These are phyloP conservation scores for Ceratina japonica DNA, from an alignment of 1,140 invertebrate genomes.

Conservation along the genomic window DNA sequence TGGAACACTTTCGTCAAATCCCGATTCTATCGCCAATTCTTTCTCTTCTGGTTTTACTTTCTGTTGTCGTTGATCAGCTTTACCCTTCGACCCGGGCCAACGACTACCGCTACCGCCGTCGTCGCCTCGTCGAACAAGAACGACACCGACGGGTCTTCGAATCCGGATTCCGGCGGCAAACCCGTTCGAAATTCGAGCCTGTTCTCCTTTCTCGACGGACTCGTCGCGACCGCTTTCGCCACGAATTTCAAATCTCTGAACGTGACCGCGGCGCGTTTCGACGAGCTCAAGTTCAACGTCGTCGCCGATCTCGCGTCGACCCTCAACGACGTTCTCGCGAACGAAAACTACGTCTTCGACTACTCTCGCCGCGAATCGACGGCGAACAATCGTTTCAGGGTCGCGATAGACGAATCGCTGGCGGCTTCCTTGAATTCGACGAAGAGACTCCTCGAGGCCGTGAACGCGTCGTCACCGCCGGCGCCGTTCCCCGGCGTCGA, in stretches of 20 bases:
- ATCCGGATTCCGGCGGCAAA: constrained; percentile 28
- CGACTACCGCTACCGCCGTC: constrained; percentile 44
- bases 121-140: too few relatives aligned
- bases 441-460: neutral
- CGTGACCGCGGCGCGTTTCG: constrained; percentile 50
- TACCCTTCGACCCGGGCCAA: constrained; percentile 89
- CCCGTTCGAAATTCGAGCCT: constrained; percentile 30
- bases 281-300: constrained; percentile 61
- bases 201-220: constrained; percentile 58
- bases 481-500: neutral
- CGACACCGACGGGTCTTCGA: neutral
- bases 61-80: constrained; percentile 92
- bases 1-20: constrained; percentile 98
- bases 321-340: constrained; percentile 38
- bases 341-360: constrained; percentile 31
- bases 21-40: constrained; percentile 94
- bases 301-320: constrained; percentile 15
- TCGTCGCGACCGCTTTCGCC: constrained; percentile 58
- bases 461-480: too few relatives aligned
- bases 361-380: neutral
- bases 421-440: constrained; percentile 22
- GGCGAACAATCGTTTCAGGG: neutral
- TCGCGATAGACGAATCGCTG: constrained; percentile 16
- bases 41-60: constrained; percentile 94
- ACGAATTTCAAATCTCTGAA: constrained; percentile 56